Base-by-base conservation (phyloP, 1,140 invertebrate species). In the Papilio helenus region DNA sequence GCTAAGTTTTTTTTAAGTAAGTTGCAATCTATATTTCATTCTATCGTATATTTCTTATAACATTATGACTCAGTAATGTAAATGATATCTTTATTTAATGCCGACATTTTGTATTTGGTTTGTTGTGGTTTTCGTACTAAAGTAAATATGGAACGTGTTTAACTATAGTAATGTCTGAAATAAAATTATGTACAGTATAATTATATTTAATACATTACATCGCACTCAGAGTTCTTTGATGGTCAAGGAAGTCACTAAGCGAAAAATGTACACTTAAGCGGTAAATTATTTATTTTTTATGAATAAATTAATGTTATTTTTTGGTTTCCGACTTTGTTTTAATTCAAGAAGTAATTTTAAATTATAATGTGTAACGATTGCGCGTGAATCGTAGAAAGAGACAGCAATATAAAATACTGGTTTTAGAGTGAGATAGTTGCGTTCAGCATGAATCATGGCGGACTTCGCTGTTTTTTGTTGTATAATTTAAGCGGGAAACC, bases 401-500 rank as follows among this genome's bases (percentile, higher is more conserved):
- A 86, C 8, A 72, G 76, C 76, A 10, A 74, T 46, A 85, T 12
- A 1, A 73, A 88, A 86, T 85, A 88, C 84, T 83, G 80, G 88
- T 86, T 88, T 39, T 84, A 83, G 87, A 90, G 58, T 55, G 87
- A 82, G 88, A 90, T 77, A 77, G 84, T 68, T 58, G 79, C 82
- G 84, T 83, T 86, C 83, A 86, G 84, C 83, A 84, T 92, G 91
- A 93, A 87, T 92, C 91, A 93, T 89, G 88, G 83, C 80, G 83
- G 87, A 83, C 87, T 85, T 81, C 71, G 81, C 84, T 82, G 83
- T 82, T 87, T 85, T 84, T 80, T 84, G 83, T 82, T 82, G 79
- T 78, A 73, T 82, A 76, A 81, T 81, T 81, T 82, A 68, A 81
- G 79, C 80, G 82, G 79, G 65, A 73, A 80, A 83, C 85, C 82